Percentiles rank a stretch among this genome's conserved stretches.
Evolutionary conservation across 2,113 vertebrate genomes (phyloP).

Genomic region (Cettia cetti): DNA sequence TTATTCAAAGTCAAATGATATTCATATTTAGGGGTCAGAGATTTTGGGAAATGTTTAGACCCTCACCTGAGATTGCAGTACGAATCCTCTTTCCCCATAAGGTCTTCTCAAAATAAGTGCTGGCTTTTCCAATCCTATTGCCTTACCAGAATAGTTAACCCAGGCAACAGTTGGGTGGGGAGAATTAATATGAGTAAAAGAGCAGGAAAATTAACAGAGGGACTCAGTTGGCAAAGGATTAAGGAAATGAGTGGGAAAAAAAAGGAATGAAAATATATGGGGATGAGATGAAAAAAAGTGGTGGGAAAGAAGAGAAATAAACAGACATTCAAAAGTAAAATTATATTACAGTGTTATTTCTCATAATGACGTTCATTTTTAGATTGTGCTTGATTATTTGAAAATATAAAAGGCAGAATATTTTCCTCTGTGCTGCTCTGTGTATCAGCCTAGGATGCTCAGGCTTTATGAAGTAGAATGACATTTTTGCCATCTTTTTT

Average conservation of each 20-base stretch:
- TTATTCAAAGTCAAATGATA: constrained; percentile 71
- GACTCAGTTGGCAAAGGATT: not conserved
- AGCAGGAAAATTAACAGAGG: constrained; percentile 31
- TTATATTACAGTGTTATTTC: not conserved
- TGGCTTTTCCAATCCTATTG: constrained; percentile 40
- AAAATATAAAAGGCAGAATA: not conserved
- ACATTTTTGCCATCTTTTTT: not conserved
- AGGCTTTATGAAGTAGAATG: not conserved
- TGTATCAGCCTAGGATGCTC: not conserved
- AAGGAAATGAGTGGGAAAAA: not conserved
- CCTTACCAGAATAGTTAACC: constrained; percentile 42
- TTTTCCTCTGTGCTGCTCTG: not conserved
- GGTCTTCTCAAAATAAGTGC: constrained; percentile 59
- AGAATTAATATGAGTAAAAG: constrained; percentile 45
- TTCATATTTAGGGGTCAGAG: constrained; percentile 70
- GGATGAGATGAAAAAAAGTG: not conserved
- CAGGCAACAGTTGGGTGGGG: constrained; percentile 54
- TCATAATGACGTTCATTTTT: not conserved
- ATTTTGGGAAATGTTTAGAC: constrained; percentile 68
- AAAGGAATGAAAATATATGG: not conserved
- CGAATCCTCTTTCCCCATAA: constrained; percentile 56
- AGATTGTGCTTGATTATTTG: not conserved
- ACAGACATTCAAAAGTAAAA: not conserved
- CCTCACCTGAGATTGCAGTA: constrained; percentile 54
- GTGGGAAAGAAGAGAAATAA: not conserved